These are phyloP conservation scores for Zaprionus kolodkinae DNA, from an alignment of 1,140 invertebrate genomes.

Conservation along the genomic window DNA sequence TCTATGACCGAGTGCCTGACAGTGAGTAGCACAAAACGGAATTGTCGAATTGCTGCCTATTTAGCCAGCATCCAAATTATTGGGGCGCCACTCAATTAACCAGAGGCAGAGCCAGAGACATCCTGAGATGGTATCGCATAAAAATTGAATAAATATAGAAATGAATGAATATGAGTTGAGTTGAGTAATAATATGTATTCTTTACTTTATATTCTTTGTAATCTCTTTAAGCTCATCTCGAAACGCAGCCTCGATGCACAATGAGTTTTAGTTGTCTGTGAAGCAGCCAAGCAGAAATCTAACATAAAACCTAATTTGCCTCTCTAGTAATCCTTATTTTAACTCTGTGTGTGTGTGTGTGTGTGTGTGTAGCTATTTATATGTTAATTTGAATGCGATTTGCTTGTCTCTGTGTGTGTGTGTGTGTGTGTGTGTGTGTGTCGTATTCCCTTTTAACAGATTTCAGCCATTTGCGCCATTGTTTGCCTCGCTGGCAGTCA, in stretches of 20 bases:
- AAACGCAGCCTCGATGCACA: conserved; percentile 14
- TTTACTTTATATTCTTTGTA: too few relatives aligned
- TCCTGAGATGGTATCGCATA: neutral
- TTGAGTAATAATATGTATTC: too few relatives aligned
- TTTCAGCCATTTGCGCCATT: conserved; percentile 59
- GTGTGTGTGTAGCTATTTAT: conserved; percentile 38
- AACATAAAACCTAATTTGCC: conserved; percentile 77
- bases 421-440: conserved; percentile 49
- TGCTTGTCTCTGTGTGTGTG: neutral
- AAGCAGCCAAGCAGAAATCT: conserved; percentile 53
- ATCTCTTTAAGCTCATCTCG: conserved; percentile 10
- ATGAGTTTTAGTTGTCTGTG: conserved; percentile 40
- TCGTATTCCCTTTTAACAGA: conserved; percentile 69
- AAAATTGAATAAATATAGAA: neutral
- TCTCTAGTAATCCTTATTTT: conserved; percentile 69
- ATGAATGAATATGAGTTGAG: neutral
- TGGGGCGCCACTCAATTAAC: conserved; percentile 37
- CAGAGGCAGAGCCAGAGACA: conserved; percentile 7
- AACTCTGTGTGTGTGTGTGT: conserved; percentile 26
- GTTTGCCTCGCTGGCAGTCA: conserved; percentile 21
- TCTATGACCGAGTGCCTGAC: conserved; percentile 19
- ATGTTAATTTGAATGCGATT: conserved; percentile 59
- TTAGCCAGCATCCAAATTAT: conserved; percentile 45
- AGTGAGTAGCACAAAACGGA: conserved; percentile 31
- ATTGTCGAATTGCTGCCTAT: conserved; percentile 42